Percentiles rank a stretch among this genome's conserved stretches.
These are phyloP conservation scores for Cartodere bifasciata DNA, from an alignment of 2,888 invertebrate species.

Conservation along the genomic window DNA sequence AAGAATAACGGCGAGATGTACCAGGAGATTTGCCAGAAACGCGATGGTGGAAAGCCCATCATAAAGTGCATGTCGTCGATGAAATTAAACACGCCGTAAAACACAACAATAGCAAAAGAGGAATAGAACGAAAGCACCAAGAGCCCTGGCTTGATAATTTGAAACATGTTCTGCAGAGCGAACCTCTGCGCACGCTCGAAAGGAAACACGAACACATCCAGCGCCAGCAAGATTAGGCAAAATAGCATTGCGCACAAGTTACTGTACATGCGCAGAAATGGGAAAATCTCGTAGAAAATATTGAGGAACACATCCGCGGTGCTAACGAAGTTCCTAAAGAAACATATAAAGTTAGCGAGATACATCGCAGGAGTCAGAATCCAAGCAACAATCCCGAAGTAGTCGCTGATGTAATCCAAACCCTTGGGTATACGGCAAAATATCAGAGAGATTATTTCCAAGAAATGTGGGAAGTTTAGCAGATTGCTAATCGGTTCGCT, in stretches of 20 bases:
- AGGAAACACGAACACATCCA: not conserved
- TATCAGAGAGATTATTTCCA: too few species aligned
- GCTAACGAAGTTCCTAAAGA: slow-evolving; percentile 5
- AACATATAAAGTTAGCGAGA: slow-evolving; percentile 4
- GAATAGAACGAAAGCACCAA: slow-evolving; percentile 3
- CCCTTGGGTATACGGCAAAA: too few species aligned
- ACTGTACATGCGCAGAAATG: slow-evolving; percentile 1
- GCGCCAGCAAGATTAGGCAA: not conserved
- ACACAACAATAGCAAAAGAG: slow-evolving; percentile 3
- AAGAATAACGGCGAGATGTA: slow-evolving; percentile 7
- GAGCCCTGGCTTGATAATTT: not conserved
- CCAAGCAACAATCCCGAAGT: too few species aligned
- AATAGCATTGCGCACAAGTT: slow-evolving; percentile 2
- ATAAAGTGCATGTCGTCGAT: slow-evolving; percentile 17
- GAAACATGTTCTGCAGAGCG: too few species aligned
- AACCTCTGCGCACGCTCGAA: not conserved
- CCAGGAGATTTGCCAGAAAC: slow-evolving; percentile 12
- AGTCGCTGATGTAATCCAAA: too few species aligned
- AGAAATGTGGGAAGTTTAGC: too few species aligned
- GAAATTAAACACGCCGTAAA: slow-evolving; percentile 14
- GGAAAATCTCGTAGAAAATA: slow-evolving; percentile 2
- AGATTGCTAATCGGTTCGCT: too few species aligned
- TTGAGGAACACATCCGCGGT: slow-evolving; percentile 5
- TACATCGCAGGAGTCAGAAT: too few species aligned
- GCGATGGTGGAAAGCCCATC: slow-evolving; percentile 15